Percentiles rank a stretch among this genome's conserved stretches.
These are phyloP conservation scores for Drosophila ezoana DNA, from an alignment of 2,888 invertebrate species.

Conservation along the genomic window DNA sequence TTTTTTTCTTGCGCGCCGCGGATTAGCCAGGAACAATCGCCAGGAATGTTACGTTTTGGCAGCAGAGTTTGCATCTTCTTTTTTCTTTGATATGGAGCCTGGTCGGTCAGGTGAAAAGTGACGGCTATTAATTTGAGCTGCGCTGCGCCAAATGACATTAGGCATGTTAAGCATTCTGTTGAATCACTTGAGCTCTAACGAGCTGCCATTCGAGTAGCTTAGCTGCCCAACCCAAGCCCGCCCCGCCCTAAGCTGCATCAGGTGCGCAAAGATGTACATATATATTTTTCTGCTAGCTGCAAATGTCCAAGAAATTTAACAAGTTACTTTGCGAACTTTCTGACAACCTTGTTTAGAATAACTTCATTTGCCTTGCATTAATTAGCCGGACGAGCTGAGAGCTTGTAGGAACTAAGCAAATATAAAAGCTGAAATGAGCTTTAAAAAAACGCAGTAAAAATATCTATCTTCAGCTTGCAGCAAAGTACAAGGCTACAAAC, in stretches of 20 bases:
- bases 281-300: conserved; percentile 23
- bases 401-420: neutral
- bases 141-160: conserved; percentile 77
- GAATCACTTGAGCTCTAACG: conserved; percentile 77
- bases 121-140: conserved; percentile 73
- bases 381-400: conserved; percentile 6
- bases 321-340: conserved; percentile 47
- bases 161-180: conserved; percentile 79
- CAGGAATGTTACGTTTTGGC: conserved; percentile 63
- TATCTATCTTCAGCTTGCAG: too few species aligned
- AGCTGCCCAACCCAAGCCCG: conserved; percentile 31
- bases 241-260: conserved; percentile 15
- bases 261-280: conserved; percentile 26
- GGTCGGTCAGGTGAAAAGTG: conserved; percentile 76
- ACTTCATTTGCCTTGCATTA: conserved; percentile 1
- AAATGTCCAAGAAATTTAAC: conserved; percentile 45
- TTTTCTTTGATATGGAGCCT: neutral
- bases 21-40: conserved; percentile 71
- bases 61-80: conserved; percentile 10
- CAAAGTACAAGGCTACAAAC: too few species aligned
- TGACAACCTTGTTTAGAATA: conserved; percentile 12
- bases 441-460: neutral
- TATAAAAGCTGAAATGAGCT: neutral
- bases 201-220: conserved; percentile 77
- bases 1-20: conserved; percentile 35